These are phyloP conservation scores for Cryptosula pallasiana DNA, from an alignment of 2,888 invertebrate species.

Conservation along the genomic window DNA sequence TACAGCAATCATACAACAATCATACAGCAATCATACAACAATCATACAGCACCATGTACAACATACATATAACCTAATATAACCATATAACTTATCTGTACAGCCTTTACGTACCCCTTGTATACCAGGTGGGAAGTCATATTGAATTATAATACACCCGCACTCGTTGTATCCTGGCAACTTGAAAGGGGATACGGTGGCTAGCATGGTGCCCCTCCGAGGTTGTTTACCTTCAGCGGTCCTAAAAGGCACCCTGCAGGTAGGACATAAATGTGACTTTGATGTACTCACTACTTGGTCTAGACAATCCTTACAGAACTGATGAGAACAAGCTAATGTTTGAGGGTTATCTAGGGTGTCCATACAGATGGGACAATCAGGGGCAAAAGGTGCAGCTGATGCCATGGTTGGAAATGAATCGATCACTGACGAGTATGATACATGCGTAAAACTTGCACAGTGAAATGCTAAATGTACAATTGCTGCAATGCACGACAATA, in stretches of 20 bases:
- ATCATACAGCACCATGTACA: too few relatives aligned
- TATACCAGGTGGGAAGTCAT: conserved; percentile 34
- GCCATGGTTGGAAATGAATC: too few relatives aligned
- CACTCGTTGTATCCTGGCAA: conserved; percentile 29
- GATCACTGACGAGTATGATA: too few relatives aligned
- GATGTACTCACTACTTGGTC: neutral
- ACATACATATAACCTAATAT: too few relatives aligned
- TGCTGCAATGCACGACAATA: too few relatives aligned
- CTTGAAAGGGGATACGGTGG: neutral
- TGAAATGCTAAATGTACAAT: too few relatives aligned
- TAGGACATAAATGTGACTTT: conserved; percentile 42
- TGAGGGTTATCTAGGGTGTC: neutral
- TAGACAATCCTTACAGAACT: conserved; percentile 23
- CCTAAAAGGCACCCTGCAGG: conserved; percentile 50
- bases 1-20: too few relatives aligned
- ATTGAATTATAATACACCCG: conserved; percentile 31
- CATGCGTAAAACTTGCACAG: too few relatives aligned
- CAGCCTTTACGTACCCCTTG: conserved; percentile 36
- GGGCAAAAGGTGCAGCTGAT: neutral
- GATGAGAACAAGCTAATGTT: conserved; percentile 11
- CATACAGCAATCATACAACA: too few relatives aligned
- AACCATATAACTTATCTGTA: too few relatives aligned
- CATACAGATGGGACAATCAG: conserved; percentile 27
- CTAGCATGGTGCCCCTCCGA: conserved; percentile 28
- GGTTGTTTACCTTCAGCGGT: conserved; percentile 32